A percentile compares a stretch with the other conserved stretches of the same genome.
These are phyloP conservation scores for Phaethornis superciliosus DNA, from an alignment of 2,113 vertebrate genomes.

Conservation along the genomic window DNA sequence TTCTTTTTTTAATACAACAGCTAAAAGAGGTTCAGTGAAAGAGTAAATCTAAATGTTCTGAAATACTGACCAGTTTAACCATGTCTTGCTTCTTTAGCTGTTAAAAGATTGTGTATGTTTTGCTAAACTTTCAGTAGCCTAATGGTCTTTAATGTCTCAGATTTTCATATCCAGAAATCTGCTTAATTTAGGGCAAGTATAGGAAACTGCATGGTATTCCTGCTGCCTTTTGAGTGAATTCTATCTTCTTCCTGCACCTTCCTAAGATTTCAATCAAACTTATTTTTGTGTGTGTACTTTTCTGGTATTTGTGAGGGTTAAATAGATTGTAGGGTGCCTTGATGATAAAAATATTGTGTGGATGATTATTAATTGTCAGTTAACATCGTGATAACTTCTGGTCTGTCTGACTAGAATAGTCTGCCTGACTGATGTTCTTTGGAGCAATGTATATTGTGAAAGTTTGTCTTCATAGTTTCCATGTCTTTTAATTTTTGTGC, in stretches of 20 bases:
- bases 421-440: neutral
- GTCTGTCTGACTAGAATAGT: neutral
- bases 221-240: neutral
- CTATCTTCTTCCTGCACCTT: neutral
- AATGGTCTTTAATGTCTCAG: neutral
- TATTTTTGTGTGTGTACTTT: neutral
- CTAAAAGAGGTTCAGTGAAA: neutral
- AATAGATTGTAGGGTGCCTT: neutral
- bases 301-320: neutral
- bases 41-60: neutral
- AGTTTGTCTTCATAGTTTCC: neutral
- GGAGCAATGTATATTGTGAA: neutral
- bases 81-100: neutral
- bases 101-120: neutral
- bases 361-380: neutral
- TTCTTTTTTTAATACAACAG: neutral
- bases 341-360: rapidly evolving
- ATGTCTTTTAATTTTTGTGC: rapidly evolving
- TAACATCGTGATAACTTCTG: neutral
- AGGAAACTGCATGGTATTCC: neutral
- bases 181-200: neutral
- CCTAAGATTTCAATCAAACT: neutral
- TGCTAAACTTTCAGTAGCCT: neutral
- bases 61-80: neutral
- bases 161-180: neutral